Evolutionary conservation across 2,797 vertebrate species (phyloP), one percentile per base, ranked within the genome.

Genomic region (Scolopax bukidnonensis): DNA sequence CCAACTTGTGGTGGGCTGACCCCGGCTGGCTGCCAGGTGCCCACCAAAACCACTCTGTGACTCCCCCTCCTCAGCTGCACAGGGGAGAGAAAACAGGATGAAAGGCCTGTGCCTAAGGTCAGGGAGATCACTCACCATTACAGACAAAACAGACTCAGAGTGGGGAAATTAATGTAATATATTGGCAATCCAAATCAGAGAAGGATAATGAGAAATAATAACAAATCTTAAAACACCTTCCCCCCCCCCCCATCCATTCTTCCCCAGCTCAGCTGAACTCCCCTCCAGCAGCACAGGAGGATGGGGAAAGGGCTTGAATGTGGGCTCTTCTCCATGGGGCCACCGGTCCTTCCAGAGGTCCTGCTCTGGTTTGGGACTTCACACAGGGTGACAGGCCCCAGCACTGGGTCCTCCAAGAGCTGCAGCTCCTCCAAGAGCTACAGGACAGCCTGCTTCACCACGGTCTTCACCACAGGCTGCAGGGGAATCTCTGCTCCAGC

Each of bases 361-460:
- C 57, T 21, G 21, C 38, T 83, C 47, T 18, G 23, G 47, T 6
- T 4, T 2, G 10, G 9, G 48, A 15, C 38, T 84, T 40, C 40
- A 12, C 47, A 48, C 23, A 24, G 47, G 47, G 12, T 13, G 47
- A 48, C 47, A 48, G 21, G 47, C 47, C 24, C 41, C 1, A 2
- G 12, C 0, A 0, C 7, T 12, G 56, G 13, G 27, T 56, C 33
- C 54, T 65, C 36, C 40, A 10, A 3, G 11, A n/a, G 45, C 63
- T 50, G 64, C 48, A 83, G 24, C 32, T 63, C 74, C 25, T 65
- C 12, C 41, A 9, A 6, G 24, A 38, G 4, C 53, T 87, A 24
- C n/a, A 84, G 25, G 12, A 40, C 63, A 76, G 43, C 11, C n/a
- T 8, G 3, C 51, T 25, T 74, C 61, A 40, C 36, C 16, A 3